Percentiles rank a stretch among this genome's conserved stretches.
phyloP scores from a whole-genome alignment of 53 echinoderm and acorn worm genomes.

The Henricia sp. region DNA sequence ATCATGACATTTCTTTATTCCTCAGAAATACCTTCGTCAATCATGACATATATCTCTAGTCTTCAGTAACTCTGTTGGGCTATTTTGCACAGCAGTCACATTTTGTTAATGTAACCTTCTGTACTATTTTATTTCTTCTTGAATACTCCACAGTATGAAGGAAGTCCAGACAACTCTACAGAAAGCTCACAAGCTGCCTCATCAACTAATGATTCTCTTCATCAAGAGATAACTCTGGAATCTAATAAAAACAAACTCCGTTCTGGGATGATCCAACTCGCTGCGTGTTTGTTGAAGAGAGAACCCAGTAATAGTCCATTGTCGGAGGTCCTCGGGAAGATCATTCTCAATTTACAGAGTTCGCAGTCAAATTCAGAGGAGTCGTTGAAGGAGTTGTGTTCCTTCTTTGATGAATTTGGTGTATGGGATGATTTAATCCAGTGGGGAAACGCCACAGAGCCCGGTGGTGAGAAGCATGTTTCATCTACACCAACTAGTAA shows the following conservation, averaged over 20 bases:
- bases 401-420: conserved; percentile 8
- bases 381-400: background rate
- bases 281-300: conserved; percentile 18
- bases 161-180: background rate
- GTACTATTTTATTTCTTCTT: background rate
- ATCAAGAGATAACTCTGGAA: background rate
- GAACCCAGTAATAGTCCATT: background rate
- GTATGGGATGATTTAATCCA: conserved; percentile 9
- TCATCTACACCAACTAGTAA: background rate
- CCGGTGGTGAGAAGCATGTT: background rate
- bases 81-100: background rate
- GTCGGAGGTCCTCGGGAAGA: background rate
- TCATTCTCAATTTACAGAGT: conserved; percentile 12
- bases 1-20: no score
- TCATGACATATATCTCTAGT: no score
- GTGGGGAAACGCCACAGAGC: background rate
- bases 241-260: background rate
- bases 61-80: no score
- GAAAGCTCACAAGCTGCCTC: background rate
- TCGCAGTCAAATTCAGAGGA: conserved; percentile 14
- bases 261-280: background rate
- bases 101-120: background rate
- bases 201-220: background rate
- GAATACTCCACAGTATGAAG: background rate
- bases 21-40: no score